Evolutionary conservation across 2,113 vertebrate species (phyloP), one percentile per base, ranked within the genome.

Genomic region (Embiotoca jacksoni): DNA sequence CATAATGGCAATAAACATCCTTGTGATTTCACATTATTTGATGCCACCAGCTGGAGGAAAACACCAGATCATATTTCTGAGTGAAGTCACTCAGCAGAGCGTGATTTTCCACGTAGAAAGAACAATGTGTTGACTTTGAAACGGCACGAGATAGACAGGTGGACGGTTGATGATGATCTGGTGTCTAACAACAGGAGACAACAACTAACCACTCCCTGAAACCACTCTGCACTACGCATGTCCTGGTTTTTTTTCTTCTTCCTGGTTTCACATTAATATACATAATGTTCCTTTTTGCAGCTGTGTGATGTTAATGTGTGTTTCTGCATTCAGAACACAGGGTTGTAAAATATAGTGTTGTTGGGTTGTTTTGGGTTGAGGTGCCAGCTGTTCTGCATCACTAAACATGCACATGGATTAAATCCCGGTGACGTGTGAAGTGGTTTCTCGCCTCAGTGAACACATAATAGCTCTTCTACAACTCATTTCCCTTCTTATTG

Each of bases 171-270:
- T 76, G 33, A 75, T 72, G 52, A 79, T 84, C 61, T 32, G 3
- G 5, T 79, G 33, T 5, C n/a, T 35, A 39, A 54, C 5, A 52
- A 52, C 6, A 15, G 16, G 13, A 32, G 16, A 78, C 65, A 62
- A 74, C 15, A 78, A 54, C 50, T 72, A 61, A 62, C 80, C 91
- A 89, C 91, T 64, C 92, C 92, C 88, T 89, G 92, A 93, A 92
- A 92, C 91, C 11, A 54, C 78, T 53, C 52, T 5, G 50, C 10
- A 16, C 53, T 57, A 31, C 30, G 0, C 33, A 60, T 60, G 65
- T 37, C 53, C 2, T 0, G 4, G 16, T 39, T 30, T 41, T 7
- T 33, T 7, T 3, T 50, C 7, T 33, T 6, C 16, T 68, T 63
- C 14, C 62, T 69, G 47, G 79, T 84, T 85, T 88, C 62, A 6